Evolutionary conservation across 2,113 vertebrate species (phyloP), one percentile per base, ranked within the genome.

Genomic region (Elachura formosa): DNA sequence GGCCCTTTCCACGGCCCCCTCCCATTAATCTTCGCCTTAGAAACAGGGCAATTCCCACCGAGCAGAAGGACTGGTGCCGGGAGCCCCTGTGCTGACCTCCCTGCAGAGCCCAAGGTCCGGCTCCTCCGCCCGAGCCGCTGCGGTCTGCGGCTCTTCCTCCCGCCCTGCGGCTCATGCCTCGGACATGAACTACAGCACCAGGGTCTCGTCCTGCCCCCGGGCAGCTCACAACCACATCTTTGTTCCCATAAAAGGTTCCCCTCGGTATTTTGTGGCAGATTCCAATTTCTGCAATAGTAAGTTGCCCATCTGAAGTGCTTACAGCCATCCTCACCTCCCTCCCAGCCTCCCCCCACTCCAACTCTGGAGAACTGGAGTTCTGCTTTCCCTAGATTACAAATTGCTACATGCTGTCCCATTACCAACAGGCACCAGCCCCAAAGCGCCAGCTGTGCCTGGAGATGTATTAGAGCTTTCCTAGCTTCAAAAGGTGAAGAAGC

Each of bases 1-100:
- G 63, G 83, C 93, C 94, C 94, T 92, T 93, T 87, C 95, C 90
- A 84, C 29, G 68, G 93, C 91, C 91, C 78, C 66, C 43, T 77
- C 55, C 87, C 89, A 93, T 94, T 82, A 61, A 94, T 88, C 93
- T 94, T 82, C 49, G 26, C 33, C 46, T 83, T 85, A 69, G 77
- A 78, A 31, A 14, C 61, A 77, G 84, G 45, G 80, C 89, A 67
- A 89, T 94, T 97, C 94, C 77, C 95, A 92, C 69, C n/a, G 87
- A 38, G 81, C 91, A 64, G 83, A 36, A 73, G 89, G 73, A 72
- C 84, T 48, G 29, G 48, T 26, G 64, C 72, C 4, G 19, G 82
- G 63, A 86, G 79, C 55, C 46, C 84, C 69, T 5, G 56, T 6
- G 4, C 68, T 9, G 19, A 86, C 36, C 67, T 76, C 76, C 62